These are phyloP conservation scores for Cavia porcellus DNA, from an alignment of 2,113 vertebrate species.

Conservation along the genomic window DNA sequence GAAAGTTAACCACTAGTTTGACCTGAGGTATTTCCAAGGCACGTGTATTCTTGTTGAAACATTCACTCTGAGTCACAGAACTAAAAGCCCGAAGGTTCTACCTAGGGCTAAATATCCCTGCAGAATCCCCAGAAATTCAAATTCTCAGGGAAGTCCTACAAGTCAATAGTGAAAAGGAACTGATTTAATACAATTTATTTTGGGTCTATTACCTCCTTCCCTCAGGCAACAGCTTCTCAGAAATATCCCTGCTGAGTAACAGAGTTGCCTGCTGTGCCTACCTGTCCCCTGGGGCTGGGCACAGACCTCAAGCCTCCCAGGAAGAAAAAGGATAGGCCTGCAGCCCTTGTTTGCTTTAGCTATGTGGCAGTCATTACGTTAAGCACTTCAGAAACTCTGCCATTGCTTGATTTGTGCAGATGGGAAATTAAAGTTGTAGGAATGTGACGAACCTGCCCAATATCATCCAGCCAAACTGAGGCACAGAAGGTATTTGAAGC, in stretches of 20 bases:
- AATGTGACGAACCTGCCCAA: neutral
- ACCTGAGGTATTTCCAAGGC: neutral
- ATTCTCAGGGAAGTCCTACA: neutral
- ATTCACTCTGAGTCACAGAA: neutral
- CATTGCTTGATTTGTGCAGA: neutral
- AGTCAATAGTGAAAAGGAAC: constrained; percentile 11
- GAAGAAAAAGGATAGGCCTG: neutral
- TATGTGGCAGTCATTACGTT: too few relatives aligned
- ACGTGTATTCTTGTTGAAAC: neutral
- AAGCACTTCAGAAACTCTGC: neutral
- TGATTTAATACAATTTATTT: neutral
- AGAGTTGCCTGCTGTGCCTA: neutral
- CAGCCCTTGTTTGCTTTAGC: neutral
- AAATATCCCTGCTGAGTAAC: neutral
- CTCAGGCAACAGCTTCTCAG: neutral
- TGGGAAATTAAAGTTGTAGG: neutral
- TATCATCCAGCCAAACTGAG: neutral
- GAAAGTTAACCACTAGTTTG: neutral
- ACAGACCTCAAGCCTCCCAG: neutral
- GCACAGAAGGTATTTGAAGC: neutral
- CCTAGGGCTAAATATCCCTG: constrained; percentile 31
- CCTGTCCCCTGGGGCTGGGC: neutral
- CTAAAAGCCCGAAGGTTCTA: neutral
- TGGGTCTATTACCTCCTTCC: neutral
- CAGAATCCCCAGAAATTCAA: neutral